Evolutionary conservation across 2,113 vertebrate genomes (phyloP).

Genomic region (Oryzias melastigma): DNA sequence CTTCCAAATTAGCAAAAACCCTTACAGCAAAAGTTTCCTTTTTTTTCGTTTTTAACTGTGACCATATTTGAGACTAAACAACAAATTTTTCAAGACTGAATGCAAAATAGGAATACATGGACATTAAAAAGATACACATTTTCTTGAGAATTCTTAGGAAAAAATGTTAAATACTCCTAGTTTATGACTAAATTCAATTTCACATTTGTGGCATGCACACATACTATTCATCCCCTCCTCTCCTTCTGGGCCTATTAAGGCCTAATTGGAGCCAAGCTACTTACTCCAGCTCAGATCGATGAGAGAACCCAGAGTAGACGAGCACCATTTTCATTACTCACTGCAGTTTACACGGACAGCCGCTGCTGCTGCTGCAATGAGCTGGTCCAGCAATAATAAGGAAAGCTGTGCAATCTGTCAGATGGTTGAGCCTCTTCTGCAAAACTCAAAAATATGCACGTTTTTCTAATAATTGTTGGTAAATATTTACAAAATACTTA

Average conservation of each 20-base stretch:
- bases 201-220: constrained; percentile 2
- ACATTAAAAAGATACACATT: constrained; percentile 4
- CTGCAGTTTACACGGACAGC: constrained; percentile 47
- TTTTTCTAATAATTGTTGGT: background rate
- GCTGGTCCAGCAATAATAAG: constrained; percentile 33
- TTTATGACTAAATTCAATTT: constrained; percentile 10
- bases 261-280: constrained; percentile 65
- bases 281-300: constrained; percentile 72
- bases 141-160: background rate
- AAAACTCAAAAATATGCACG: constrained; percentile 9
- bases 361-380: constrained; percentile 30
- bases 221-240: constrained; percentile 13
- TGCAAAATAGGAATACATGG: background rate
- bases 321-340: constrained; percentile 72
- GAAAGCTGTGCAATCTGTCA: constrained; percentile 38
- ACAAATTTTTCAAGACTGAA: background rate
- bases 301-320: constrained; percentile 46
- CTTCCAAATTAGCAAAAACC: background rate
- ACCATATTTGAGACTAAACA: background rate
- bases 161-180: background rate
- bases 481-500: background rate
- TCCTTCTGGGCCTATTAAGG: constrained; percentile 49
- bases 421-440: constrained; percentile 5
- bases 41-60: background rate
- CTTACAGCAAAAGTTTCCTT: too few species aligned